These are phyloP conservation scores for Gymnocypris eckloni DNA, from an alignment of 2,797 vertebrate species.

Conservation along the genomic window DNA sequence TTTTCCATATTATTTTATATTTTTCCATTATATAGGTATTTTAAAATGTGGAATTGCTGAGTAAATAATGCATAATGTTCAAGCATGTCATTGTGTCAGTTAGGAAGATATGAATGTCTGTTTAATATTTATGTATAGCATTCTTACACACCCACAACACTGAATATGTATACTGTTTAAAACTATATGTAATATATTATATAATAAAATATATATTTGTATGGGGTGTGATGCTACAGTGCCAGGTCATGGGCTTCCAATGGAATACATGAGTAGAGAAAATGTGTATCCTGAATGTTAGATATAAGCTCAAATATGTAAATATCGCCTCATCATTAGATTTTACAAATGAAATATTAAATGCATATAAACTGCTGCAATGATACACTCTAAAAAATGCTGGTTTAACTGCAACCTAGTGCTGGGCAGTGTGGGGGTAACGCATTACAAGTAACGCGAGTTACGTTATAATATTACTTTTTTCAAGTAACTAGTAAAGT, in stretches of 20 bases:
- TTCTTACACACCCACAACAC: neutral
- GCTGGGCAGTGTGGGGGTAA: too few relatives aligned
- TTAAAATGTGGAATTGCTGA: neutral
- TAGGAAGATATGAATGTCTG: too few relatives aligned
- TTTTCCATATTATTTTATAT: neutral
- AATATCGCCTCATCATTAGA: neutral
- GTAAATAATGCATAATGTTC: neutral
- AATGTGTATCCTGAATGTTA: neutral
- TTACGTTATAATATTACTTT: too few relatives aligned
- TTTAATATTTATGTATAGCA: too few relatives aligned
- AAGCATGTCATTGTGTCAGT: neutral
- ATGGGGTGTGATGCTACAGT: neutral
- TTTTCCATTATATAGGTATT: neutral
- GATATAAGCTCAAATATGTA: neutral
- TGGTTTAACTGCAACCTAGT: too few relatives aligned
- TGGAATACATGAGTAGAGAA: neutral
- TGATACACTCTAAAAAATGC: too few relatives aligned
- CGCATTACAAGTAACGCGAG: too few relatives aligned
- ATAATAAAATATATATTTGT: too few relatives aligned
- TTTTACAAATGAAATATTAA: neutral
- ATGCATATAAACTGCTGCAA: neutral
- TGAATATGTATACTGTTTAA: neutral
- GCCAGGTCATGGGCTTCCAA: neutral
- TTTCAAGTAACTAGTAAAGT: too few relatives aligned
- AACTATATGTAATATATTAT: neutral